Evolutionary conservation across 64 coral and sea anemone species (phyloP).

Genomic region (Catalaphyllia jardinei): DNA sequence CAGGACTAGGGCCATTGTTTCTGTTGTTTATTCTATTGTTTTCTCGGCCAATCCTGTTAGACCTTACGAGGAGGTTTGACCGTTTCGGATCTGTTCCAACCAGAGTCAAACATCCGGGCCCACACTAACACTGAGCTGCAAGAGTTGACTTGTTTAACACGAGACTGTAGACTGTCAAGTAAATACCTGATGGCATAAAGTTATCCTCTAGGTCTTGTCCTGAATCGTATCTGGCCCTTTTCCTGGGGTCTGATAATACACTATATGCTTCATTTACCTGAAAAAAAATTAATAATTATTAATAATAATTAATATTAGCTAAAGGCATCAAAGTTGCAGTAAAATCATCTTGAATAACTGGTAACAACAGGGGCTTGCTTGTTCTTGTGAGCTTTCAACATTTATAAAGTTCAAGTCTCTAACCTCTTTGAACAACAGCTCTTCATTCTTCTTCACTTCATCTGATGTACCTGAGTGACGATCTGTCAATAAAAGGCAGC

Average conservation of each 20-base stretch:
- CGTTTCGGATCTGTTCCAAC: too few relatives aligned
- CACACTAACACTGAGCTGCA: not conserved
- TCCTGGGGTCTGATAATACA: slow-evolving; percentile 84
- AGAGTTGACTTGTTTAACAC: not conserved
- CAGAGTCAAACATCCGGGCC: too few relatives aligned
- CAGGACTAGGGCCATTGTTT: too few relatives aligned
- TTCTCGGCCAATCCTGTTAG: too few relatives aligned
- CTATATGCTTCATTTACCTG: slow-evolving; percentile 99
- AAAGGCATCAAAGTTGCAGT: too few relatives aligned
- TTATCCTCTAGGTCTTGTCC: slow-evolving; percentile 93
- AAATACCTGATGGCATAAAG: slow-evolving; percentile 60
- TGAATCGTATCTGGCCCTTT: slow-evolving; percentile 80
- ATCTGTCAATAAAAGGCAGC: slow-evolving; percentile 30
- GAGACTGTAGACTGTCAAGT: not conserved
- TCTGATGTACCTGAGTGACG: slow-evolving; percentile 87
- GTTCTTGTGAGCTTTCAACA: not conserved
- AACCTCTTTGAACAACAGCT: slow-evolving; percentile 96
- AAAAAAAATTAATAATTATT: too few relatives aligned
- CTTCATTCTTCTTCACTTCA: slow-evolving; percentile 85
- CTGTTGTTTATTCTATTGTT: too few relatives aligned
- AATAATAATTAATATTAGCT: too few relatives aligned
- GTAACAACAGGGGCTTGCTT: too few relatives aligned
- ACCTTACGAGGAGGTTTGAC: too few relatives aligned
- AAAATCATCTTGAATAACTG: too few relatives aligned
- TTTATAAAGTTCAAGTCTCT: not conserved